Evolutionary conservation across 1,140 invertebrate genomes (phyloP).

Genomic region (Andricus grossulariae): DNA sequence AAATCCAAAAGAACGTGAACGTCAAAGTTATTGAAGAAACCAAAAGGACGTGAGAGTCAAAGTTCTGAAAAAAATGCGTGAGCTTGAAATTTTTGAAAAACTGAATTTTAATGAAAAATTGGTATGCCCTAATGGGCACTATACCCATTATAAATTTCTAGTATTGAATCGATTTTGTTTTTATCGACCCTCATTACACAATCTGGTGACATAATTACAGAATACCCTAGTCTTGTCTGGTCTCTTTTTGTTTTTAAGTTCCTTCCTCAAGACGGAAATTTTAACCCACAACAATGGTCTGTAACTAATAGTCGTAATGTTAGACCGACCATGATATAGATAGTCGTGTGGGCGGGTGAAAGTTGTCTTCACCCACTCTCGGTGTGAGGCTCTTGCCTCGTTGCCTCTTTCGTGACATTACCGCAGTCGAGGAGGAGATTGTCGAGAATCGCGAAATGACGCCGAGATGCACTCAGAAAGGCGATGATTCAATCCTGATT

Average conservation of each 20-base stretch:
- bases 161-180: not conserved
- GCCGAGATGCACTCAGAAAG: not conserved
- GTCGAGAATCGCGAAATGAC: conserved; percentile 12
- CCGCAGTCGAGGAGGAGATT: not conserved
- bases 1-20: no score
- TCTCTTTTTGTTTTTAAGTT: not conserved
- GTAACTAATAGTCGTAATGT: conserved; percentile 48
- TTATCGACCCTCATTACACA: not conserved
- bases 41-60: no score
- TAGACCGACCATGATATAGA: conserved; percentile 34
- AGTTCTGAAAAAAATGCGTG: no score
- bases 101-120: no score
- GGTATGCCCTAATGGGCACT: no score
- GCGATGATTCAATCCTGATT: conserved; percentile 8
- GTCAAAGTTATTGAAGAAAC: no score
- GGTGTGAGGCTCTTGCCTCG: conserved; percentile 34
- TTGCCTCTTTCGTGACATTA: not conserved
- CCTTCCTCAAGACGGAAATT: conserved; percentile 27
- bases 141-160: no score
- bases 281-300: conserved; percentile 47
- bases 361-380: conserved; percentile 60
- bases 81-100: no score
- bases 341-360: conserved; percentile 64
- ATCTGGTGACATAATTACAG: not conserved
- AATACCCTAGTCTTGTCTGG: not conserved